A percentile compares a stretch with the other conserved stretches of the same genome.
These are phyloP conservation scores for Entelurus aequoreus DNA, from an alignment of 2,113 vertebrate species.

Conservation along the genomic window DNA sequence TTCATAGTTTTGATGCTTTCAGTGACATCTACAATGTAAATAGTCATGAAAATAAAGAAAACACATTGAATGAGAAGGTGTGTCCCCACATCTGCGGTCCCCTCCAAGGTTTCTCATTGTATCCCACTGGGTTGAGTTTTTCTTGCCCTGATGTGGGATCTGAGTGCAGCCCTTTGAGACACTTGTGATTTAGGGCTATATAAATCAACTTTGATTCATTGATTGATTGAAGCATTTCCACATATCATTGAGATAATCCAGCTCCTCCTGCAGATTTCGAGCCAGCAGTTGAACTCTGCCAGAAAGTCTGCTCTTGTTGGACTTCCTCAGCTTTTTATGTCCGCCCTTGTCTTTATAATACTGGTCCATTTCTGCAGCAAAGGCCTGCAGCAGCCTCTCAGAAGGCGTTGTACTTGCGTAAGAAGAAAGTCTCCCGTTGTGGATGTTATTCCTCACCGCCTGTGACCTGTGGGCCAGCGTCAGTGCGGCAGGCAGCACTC, in stretches of 20 bases:
- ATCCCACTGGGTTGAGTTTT: too few species aligned
- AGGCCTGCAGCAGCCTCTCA: slow-evolving; percentile 39
- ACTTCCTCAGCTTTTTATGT: slow-evolving; percentile 46
- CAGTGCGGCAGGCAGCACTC: slow-evolving; percentile 19
- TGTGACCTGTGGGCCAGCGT: slow-evolving; percentile 34
- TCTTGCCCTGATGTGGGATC: too few species aligned
- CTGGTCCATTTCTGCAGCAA: slow-evolving; percentile 40
- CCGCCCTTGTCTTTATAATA: slow-evolving; percentile 33
- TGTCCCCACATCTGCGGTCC: too few species aligned
- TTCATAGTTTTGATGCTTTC: too few species aligned
- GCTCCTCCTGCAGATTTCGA: slow-evolving; percentile 42
- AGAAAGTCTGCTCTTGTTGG: slow-evolving; percentile 41
- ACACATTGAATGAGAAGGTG: too few species aligned
- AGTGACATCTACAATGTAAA: too few species aligned
- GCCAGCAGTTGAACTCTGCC: slow-evolving; percentile 38
- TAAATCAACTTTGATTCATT: too few species aligned
- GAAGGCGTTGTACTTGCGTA: slow-evolving; percentile 21
- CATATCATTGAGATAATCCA: slow-evolving; percentile 41
- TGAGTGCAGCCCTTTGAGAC: too few species aligned
- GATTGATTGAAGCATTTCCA: slow-evolving; percentile 31
- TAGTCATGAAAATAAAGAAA: too few species aligned
- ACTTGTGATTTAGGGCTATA: too few species aligned
- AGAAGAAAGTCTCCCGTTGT: not conserved
- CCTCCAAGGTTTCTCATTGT: too few species aligned
- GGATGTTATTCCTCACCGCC: slow-evolving; percentile 8